Evolutionary conservation across 2,888 invertebrate species (phyloP), one percentile per base, ranked within the genome.

Genomic region (Xylota sylvarum): DNA sequence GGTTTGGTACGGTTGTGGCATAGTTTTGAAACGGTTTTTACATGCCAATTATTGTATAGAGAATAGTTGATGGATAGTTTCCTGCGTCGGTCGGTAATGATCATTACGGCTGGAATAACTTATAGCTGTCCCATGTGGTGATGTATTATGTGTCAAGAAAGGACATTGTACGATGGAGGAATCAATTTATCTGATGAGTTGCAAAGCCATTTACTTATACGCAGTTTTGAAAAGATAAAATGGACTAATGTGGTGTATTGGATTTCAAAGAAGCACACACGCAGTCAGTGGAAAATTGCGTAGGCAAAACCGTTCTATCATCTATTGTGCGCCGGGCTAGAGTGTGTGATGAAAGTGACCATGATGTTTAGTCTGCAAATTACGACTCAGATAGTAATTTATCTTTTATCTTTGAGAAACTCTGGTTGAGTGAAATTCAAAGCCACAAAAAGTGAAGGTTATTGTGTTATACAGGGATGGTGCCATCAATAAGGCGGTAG

Each of bases 141-240:
- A 81, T 82, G 30, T 82, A 72, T 46, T 48, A 70, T 58, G 35
- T 76, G 81, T 69, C 74, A 80, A 60, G 73, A 72, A 40, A 58
- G 60, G 56, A 56, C 19, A 62, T 62, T 65, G 19, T 35, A 23
- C 5, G 19, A 43, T 35, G 23, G 69, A 23, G 30, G 35, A 56
- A 40, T 79, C 56, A 72, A 72, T 79, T 70, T 70, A 70, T 70
- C 30, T 62, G 50, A 70, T 55, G 46, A 60, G 40, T 72, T 50
- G 35, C 35, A 60, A 40, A 50, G 17, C 40, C 52, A 30, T 50
- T 73, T n/a, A n/a, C n/a, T n/a, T 73, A 40, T 32, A 12, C 35
- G 48, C 6, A 43, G 55, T 2, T 35, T 62, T 37, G 32, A 19
- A 12, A 14, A 40, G 32, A 23, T n/a, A 52, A 40, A 32, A 9